Evolutionary conservation across 2,888 invertebrate species (phyloP).

Genomic region (Lepidochitona cinerea): DNA sequence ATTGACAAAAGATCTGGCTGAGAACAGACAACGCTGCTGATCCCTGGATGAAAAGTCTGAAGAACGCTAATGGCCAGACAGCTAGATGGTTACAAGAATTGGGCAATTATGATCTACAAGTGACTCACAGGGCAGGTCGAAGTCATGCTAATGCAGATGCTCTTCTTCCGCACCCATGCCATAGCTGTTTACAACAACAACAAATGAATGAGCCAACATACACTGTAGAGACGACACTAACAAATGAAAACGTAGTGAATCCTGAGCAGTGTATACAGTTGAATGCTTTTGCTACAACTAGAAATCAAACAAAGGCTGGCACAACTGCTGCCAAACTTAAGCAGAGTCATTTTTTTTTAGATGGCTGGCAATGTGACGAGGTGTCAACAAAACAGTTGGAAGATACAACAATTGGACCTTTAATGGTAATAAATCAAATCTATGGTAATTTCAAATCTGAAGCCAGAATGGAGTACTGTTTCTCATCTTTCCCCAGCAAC

Average conservation of each 20-base stretch:
- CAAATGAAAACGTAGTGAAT: no score
- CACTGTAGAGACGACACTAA: no score
- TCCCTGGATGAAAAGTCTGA: background rate
- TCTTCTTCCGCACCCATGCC: no score
- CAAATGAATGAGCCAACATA: no score
- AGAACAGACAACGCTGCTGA: conserved; percentile 10
- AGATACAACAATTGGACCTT: no score
- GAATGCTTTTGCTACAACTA: background rate
- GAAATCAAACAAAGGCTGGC: background rate
- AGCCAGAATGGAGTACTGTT: background rate
- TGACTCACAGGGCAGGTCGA: background rate
- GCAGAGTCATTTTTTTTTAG: no score
- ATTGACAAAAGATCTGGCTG: background rate
- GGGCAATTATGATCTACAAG: background rate
- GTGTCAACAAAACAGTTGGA: no score
- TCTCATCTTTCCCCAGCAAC: background rate
- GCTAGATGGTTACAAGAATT: background rate
- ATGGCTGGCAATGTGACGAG: no score
- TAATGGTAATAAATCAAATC: no score
- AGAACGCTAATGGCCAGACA: background rate
- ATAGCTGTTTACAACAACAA: no score
- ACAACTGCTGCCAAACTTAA: background rate
- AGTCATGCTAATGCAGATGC: background rate
- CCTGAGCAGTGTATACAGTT: no score
- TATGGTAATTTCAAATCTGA: background rate